Base-by-base conservation (phyloP, 2,888 invertebrate species). In the Eremobia ochroleuca region DNA sequence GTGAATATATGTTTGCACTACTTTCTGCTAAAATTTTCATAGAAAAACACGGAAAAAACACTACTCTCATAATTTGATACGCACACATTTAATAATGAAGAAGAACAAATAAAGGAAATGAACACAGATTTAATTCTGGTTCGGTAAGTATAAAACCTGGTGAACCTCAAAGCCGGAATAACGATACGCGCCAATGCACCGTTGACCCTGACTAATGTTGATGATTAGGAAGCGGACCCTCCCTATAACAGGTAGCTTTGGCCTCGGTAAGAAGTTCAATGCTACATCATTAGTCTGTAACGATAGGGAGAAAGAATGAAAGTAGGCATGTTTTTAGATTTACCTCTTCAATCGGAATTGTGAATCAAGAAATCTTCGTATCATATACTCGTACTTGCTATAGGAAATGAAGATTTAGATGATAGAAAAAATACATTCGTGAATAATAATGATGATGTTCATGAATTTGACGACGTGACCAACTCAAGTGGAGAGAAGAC, bases 141-240 rank as follows among this genome's bases (percentile, higher is more conserved):
- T 70, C 66, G 70, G 34, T 79, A 79, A 85, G 37, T 31, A 69
- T 55, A n/a, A 18, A 74, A 43, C 31, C 55, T 25, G 43, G n/a
- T 82, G 82, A 85, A 82, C 85, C 85, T 81, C 31, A 62, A 70
- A 66, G 55, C 66, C 82, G 76, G 58, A 72, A 75, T 59, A 34
- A 21, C 18, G 85, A n/a, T 52, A 64, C 76, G 67, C 82, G 13
- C 31, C 31, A 43, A 13, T 81, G 76, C 70, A 85, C 25, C 4
- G 74, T 34, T 74, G 75, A 85, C 85, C 82, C 62, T 85, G 76
- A 81, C 81, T 61, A 85, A 81, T 71, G n/a, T 43, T 62, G 55
- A 79, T 70, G 52, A 75, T 70, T 52, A 74, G 82, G 82, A 85
- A 70, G 65, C 2, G 18, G 40, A 64, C 58, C 70, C 70, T 85